Evolutionary conservation across 1,140 invertebrate species (phyloP).

Genomic region (Oedothorax gibbosus): DNA sequence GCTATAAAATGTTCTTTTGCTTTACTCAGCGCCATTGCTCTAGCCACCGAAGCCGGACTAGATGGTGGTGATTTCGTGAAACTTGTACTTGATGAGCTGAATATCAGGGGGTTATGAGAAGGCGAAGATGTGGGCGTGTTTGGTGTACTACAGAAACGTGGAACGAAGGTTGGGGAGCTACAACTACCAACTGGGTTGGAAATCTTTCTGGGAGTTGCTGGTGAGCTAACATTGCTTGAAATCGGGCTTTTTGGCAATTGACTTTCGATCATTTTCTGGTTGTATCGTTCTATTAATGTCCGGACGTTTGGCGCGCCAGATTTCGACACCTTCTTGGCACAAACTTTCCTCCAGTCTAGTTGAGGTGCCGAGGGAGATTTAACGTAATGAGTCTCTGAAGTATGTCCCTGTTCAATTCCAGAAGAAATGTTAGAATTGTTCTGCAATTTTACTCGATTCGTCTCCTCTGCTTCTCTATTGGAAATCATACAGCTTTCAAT

Average conservation of each 20-base stretch:
- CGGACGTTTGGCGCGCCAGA: slow-evolving; percentile 46
- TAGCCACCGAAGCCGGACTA: slow-evolving; percentile 24
- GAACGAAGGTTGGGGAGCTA: not conserved
- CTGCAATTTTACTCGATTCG: not conserved
- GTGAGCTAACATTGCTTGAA: slow-evolving; percentile 26
- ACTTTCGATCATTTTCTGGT: slow-evolving; percentile 42
- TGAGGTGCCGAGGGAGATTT: slow-evolving; percentile 53
- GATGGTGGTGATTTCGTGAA: slow-evolving; percentile 9
- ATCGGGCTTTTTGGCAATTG: slow-evolving; percentile 3
- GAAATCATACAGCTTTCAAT: not conserved
- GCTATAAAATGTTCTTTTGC: slow-evolving; percentile 54
- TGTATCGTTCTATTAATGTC: slow-evolving; percentile 51
- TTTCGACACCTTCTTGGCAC: slow-evolving; percentile 41
- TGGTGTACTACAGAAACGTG: slow-evolving; percentile 30
- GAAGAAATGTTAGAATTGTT: slow-evolving; percentile 1
- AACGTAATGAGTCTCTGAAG: not conserved
- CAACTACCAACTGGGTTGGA: not conserved
- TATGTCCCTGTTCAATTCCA: not conserved
- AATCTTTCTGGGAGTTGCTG: slow-evolving; percentile 22
- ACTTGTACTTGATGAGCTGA: not conserved
- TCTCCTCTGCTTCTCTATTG: not conserved
- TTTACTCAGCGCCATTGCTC: slow-evolving; percentile 21
- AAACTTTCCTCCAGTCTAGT: slow-evolving; percentile 41
- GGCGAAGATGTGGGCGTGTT: slow-evolving; percentile 14
- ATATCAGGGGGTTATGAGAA: not conserved